Percentiles rank a stretch among this genome's conserved stretches.
These are phyloP conservation scores for Aplysia californica DNA, from an alignment of 1,140 invertebrate species.

Conservation along the genomic window DNA sequence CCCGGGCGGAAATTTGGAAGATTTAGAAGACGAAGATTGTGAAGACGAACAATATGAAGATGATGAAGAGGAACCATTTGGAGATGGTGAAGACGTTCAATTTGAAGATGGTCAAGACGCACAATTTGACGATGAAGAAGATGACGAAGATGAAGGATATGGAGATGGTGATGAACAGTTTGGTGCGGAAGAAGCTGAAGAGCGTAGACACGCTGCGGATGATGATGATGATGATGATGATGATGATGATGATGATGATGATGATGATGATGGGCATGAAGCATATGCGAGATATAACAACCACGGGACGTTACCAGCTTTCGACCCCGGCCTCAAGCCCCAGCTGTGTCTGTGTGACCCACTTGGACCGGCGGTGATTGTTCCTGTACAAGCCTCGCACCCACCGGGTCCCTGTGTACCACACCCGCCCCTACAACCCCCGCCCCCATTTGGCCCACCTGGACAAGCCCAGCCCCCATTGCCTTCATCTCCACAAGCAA, in stretches of 20 bases:
- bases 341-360: neutral
- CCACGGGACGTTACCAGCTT: neutral
- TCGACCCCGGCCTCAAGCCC: neutral
- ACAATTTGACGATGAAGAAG: neutral
- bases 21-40: neutral
- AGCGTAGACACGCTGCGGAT: neutral
- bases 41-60: too few relatives aligned
- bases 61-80: too few relatives aligned
- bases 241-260: neutral
- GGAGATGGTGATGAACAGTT: too few relatives aligned
- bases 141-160: neutral
- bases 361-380: neutral
- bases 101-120: neutral
- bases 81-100: slow-evolving; percentile 1
- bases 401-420: neutral
- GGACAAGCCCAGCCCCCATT: too few relatives aligned
- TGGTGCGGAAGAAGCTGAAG: neutral
- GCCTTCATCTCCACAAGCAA: too few relatives aligned
- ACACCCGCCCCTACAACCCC: neutral
- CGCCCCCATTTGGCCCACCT: neutral
- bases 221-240: neutral
- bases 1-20: neutral
- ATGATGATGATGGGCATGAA: slow-evolving; percentile 1
- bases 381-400: neutral
- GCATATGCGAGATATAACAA: neutral